Percentiles rank a stretch among this genome's conserved stretches.
phyloP scores from a whole-genome alignment of 2,797 vertebrate genomes.

The Lagodon rhomboides region DNA sequence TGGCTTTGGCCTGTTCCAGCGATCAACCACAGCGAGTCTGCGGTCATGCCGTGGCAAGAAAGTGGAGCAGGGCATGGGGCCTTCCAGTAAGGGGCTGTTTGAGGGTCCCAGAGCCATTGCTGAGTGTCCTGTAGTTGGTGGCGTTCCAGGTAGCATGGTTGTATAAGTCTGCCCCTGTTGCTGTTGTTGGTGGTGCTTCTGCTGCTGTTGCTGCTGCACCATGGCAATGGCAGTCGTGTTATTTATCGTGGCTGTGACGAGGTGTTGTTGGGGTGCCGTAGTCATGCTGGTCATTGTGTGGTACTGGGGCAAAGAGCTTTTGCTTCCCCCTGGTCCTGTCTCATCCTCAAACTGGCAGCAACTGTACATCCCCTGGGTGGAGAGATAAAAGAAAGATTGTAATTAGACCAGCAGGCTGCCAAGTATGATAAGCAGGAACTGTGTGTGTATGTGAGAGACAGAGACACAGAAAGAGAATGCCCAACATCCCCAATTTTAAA shows the following conservation, averaged over 20 bases:
- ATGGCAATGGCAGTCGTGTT: conserved; percentile 84
- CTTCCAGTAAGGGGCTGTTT: conserved; percentile 87
- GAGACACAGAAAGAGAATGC: neutral
- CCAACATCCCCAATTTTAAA: conserved; percentile 9
- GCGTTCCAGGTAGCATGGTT: conserved; percentile 84
- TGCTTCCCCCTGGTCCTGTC: conserved; percentile 76
- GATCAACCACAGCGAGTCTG: conserved; percentile 88
- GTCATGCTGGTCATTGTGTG: conserved; percentile 83
- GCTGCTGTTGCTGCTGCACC: conserved; percentile 83
- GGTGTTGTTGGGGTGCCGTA: conserved; percentile 79
- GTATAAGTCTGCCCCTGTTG: conserved; percentile 86
- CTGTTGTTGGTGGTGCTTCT: conserved; percentile 82
- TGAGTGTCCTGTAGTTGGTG: conserved; percentile 80
- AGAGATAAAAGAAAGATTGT: conserved; percentile 56
- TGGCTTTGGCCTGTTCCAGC: conserved; percentile 88
- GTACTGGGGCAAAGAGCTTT: conserved; percentile 84
- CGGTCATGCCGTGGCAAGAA: conserved; percentile 91
- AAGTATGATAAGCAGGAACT: conserved; percentile 22
- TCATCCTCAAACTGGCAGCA: conserved; percentile 94
- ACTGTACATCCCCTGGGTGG: conserved; percentile 93
- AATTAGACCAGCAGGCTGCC: conserved; percentile 57
- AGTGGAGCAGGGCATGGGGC: conserved; percentile 88
- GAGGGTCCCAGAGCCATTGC: conserved; percentile 88
- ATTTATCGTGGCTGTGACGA: conserved; percentile 82
- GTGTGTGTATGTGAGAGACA: conserved; percentile 19